phyloP scores from a whole-genome alignment of 2,797 vertebrate genomes.

The Masticophis lateralis region DNA sequence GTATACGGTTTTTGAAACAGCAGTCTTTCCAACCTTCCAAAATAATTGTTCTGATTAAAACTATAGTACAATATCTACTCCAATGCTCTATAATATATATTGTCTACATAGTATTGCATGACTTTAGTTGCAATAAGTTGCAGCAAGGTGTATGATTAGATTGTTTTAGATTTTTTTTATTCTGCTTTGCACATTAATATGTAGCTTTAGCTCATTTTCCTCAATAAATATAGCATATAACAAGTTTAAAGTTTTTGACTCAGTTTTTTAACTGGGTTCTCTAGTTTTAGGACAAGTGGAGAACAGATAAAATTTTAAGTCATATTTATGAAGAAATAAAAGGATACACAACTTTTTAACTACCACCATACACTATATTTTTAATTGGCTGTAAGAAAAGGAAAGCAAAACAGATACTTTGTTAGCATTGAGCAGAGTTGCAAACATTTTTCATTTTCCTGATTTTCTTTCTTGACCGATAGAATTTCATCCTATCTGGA shows the following conservation, averaged over 20 bases:
- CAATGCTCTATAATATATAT: conserved; percentile 26
- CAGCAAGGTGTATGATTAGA: neutral
- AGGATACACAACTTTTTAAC: neutral
- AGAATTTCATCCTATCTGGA: neutral
- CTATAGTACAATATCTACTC: rapidly evolving
- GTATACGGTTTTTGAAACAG: neutral
- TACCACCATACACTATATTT: neutral
- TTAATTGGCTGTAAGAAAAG: neutral
- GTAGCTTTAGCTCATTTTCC: neutral
- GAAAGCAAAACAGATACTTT: neutral
- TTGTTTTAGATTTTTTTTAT: neutral
- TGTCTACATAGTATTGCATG: conserved; percentile 19
- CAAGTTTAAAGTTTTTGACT: neutral
- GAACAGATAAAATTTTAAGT: neutral
- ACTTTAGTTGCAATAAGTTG: neutral
- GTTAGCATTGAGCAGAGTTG: neutral
- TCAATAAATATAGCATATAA: neutral
- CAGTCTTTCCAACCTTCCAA: neutral
- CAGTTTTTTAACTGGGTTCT: neutral
- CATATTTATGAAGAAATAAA: neutral
- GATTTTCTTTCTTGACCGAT: neutral
- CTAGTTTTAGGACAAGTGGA: neutral
- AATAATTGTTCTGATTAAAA: neutral
- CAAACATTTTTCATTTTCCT: neutral
- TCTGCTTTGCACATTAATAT: neutral